These are phyloP conservation scores for Lithodes maja DNA, from an alignment of 2,888 invertebrate species.

Conservation along the genomic window DNA sequence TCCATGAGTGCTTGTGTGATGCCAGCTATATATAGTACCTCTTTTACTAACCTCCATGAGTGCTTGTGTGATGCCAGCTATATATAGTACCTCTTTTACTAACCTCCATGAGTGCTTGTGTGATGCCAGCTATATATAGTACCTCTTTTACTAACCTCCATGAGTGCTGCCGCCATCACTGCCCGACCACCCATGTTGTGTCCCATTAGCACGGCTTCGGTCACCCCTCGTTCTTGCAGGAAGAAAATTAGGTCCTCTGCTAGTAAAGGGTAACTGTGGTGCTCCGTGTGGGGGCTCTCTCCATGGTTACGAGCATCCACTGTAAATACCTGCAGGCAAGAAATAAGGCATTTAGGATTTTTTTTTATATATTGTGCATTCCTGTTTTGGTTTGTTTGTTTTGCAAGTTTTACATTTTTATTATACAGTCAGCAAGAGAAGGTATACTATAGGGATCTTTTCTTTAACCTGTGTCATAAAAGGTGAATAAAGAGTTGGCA, in stretches of 20 bases:
- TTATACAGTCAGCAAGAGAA: too few relatives aligned
- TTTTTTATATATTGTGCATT: too few relatives aligned
- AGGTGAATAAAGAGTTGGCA: background rate
- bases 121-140: too few relatives aligned
- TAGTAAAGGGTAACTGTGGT: slow-evolving; percentile 85
- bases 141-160: slow-evolving; percentile 70
- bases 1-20: slow-evolving; percentile 79
- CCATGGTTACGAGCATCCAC: slow-evolving; percentile 97
- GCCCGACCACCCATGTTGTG: slow-evolving; percentile 98
- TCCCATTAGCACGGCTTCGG: slow-evolving; percentile 84
- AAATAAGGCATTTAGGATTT: too few relatives aligned
- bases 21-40: too few relatives aligned
- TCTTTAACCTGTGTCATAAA: background rate
- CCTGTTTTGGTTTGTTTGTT: too few relatives aligned
- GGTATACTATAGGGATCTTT: too few relatives aligned
- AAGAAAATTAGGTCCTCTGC: slow-evolving; percentile 80
- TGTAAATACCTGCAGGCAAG: slow-evolving; percentile 79
- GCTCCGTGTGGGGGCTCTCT: slow-evolving; percentile 86
- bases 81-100: background rate
- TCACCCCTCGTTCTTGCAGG: slow-evolving; percentile 33
- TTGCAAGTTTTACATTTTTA: too few relatives aligned
- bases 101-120: slow-evolving; percentile 75
- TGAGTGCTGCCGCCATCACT: slow-evolving; percentile 88
- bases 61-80: slow-evolving; percentile 76
- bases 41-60: slow-evolving; percentile 75